Evolutionary conservation across 2,113 vertebrate genomes (phyloP).

Genomic region (Takifugu bimaculatus): DNA sequence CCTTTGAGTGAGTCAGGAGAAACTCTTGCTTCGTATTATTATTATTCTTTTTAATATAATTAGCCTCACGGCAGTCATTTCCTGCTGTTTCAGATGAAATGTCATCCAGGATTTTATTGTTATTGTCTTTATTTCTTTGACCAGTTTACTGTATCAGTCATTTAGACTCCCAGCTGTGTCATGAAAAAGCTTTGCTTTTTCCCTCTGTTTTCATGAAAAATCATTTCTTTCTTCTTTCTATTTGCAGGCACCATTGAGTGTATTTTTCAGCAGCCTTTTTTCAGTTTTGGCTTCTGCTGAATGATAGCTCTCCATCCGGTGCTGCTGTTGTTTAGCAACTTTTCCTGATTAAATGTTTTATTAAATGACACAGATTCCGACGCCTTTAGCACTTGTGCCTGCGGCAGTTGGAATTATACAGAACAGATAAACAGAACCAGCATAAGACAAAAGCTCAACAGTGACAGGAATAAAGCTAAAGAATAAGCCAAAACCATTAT

Average conservation of each 20-base stretch:
- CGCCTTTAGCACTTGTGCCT: conserved; percentile 19
- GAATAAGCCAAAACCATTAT: too few species aligned
- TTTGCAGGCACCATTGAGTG: conserved; percentile 25
- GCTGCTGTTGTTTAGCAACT: conserved; percentile 8
- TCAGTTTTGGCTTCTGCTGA: conserved; percentile 36
- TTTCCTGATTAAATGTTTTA: conserved; percentile 33
- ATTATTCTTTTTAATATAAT: neutral
- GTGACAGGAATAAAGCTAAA: too few species aligned
- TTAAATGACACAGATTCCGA: conserved; percentile 21
- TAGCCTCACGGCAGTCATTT: neutral
- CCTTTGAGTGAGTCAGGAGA: conserved; percentile 10
- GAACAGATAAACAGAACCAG: neutral
- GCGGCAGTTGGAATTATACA: neutral
- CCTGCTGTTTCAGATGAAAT: neutral
- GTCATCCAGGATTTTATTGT: neutral
- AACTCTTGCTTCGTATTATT: neutral
- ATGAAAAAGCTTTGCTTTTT: conserved; percentile 1
- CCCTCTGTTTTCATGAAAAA: conserved; percentile 11
- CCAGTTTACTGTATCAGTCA: conserved; percentile 15
- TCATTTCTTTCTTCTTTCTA: conserved; percentile 14
- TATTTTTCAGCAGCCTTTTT: conserved; percentile 43
- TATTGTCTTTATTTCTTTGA: conserved; percentile 13
- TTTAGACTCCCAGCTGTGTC: conserved; percentile 4
- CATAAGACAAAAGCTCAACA: too few species aligned
- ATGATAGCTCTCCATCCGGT: conserved; percentile 6